Conservation (phyloP, 1,140 invertebrate genomes). For the Bemisia tabaci region DNA sequence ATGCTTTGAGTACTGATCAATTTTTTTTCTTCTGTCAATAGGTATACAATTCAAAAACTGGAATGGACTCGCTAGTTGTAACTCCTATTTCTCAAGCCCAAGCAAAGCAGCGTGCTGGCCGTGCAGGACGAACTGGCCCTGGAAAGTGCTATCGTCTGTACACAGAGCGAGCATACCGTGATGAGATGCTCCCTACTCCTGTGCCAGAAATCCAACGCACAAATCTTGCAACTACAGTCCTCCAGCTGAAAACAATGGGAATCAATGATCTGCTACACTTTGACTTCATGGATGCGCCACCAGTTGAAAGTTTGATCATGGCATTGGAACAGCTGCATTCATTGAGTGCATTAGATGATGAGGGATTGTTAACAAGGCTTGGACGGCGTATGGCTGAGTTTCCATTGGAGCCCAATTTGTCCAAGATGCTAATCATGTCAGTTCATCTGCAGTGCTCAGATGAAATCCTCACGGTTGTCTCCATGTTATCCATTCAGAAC, state of each 20-base stretch:
- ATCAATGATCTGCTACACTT: conserved; percentile 99
- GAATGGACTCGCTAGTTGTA: conserved; percentile 98
- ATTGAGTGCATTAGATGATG: conserved; percentile 90
- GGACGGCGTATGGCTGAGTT: conserved; percentile 98
- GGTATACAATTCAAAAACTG: conserved; percentile 99
- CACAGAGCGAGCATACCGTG: conserved; percentile 92
- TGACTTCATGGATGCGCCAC: conserved; percentile 99
- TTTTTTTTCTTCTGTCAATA: no score
- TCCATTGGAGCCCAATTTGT: conserved; percentile 94
- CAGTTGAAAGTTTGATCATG: conserved; percentile 92
- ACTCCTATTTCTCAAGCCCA: conserved; percentile 97
- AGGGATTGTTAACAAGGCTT: conserved; percentile 84
- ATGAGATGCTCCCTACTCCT: conserved; percentile 96
- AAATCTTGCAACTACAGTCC: conserved; percentile 84
- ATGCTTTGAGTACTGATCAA: no score
- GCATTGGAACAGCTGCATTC: conserved; percentile 95
- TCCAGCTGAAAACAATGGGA: conserved; percentile 98
- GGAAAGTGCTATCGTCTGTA: conserved; percentile 97
- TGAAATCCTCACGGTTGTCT: conserved; percentile 96
- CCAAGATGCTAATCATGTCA: conserved; percentile 99
- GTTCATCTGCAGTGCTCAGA: conserved; percentile 97
- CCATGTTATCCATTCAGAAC: conserved; percentile 98
- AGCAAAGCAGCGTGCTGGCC: conserved; percentile 91
- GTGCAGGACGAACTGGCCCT: conserved; percentile 92
- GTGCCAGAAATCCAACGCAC: conserved; percentile 99